Evolutionary conservation across 2,888 invertebrate genomes (phyloP), one percentile per base, ranked within the genome.

Genomic region (Hypolimnas misippus): DNA sequence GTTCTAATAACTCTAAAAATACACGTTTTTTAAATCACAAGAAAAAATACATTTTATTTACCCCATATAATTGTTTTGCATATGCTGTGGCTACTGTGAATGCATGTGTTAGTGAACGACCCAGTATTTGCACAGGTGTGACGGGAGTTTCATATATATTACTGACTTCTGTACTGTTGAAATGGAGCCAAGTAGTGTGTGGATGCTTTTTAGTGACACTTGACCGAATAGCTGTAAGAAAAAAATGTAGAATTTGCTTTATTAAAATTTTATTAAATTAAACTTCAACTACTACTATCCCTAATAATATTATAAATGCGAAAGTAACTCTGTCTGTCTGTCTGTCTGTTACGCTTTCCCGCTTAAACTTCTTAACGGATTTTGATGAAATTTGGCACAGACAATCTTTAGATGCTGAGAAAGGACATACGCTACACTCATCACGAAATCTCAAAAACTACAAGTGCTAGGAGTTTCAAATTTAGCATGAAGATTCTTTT

Each of bases 101-200:
- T 40, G 95, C 94, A 81, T 96, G 96, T 31, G 96, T 84, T 64
- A 97, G 78, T 1, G 95, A 94, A 52, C 96, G 90, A 14, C 95
- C 95, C 1, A 94, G 82, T 59, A 96, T 93, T 83, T 97, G 97
- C 5, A 88, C 79, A 35, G 93, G 89, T 2, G 94, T 94, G 0
- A 96, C 95, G 14, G 94, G 93, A 5, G 94, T 93, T 74, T 95
- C 95, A 76, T 93, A 95, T 33, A 95, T 70, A 82, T 97, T 97
- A 72, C 83, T 89, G 0, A 96, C 95, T 79, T 93, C 87, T 21
- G 93, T 93, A 19, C 84, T 83, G 76, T 96, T 94, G 76, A 93
- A 95, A 75, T 95, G 93, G n/a, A 96, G 83, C 81, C 97, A 94
- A 19, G 97, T 91, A 31, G 97, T 98, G 76, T 98, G 98, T 0